Base-by-base conservation (phyloP, 2,797 vertebrate genomes). In the Babyrousa celebensis region DNA sequence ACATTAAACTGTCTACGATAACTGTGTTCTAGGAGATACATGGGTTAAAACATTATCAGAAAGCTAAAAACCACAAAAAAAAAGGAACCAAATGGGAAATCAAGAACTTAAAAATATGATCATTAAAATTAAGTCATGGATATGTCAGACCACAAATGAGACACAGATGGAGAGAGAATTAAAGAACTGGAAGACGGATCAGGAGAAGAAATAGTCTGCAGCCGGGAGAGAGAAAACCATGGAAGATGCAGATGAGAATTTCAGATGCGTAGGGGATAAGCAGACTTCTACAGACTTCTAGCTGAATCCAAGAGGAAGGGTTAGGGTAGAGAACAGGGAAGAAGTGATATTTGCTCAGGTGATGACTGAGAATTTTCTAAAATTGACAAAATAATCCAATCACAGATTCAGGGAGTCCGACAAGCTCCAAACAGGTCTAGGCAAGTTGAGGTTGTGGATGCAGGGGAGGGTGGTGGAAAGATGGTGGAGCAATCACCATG, bases 401-500 rank as follows among this genome's bases (percentile, higher is more conserved):
- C 27, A 85, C 27, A 85, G 63, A 65, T 21, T 18, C 29, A 8
- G 29, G 79, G 48, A 60, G 14, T 15, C n/a, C n/a, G 4, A 14
- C 54, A 18, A 63, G 27, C 7, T 27, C 43, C 27, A 12, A 25
- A 17, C 3, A 14, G 54, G 23, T 20, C 54, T 27, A 1, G 4
- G 48, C 21, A 40, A 25, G 36, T 10, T 27, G n/a, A 4, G 5
- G 17, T 5, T 32, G 15, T 4, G 1, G 0, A 11, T 2, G 3
- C 4, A 4, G 17, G 1, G 20, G 54, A 32, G 15, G 32, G 14
- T 6, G 12, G 3, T 1, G 10, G 21, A 8, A 7, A 60, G 27
- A 48, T 0, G 25, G 71, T 29, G 6, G 25, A 14, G 58, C 14
- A 6, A 1, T 27, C 3, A 0, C 0, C 3, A 2, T 1, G 0